Base-by-base conservation (phyloP, 2,113 vertebrate genomes). In the Sinosuthora webbiana region DNA sequence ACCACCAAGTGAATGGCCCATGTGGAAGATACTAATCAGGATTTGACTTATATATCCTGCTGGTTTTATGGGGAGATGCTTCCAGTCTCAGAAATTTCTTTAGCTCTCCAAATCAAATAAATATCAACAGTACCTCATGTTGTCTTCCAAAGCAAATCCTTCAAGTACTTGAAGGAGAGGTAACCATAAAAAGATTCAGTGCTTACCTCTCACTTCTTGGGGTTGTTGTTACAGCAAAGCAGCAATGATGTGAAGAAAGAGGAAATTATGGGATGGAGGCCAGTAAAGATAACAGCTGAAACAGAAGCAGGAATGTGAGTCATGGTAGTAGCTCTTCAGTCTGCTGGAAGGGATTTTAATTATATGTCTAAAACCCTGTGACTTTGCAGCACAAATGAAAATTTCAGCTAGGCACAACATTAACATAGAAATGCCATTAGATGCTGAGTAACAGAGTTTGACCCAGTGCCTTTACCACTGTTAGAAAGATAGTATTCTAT, bases 1-100 rank as follows among this genome's bases (percentile, higher is more conserved):
- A 28, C 5, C 47, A 45, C 47, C 9, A 45, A 62, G 28, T 53
- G 39, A 78, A 70, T 20, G 39, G 39, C 18, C 19, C 0, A 0
- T 20, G 39, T 19, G 15, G 47, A 85, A 60, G 44, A 75, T 25
- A 47, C 23, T 65, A 55, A n/a, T 45, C 16, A 19, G 44, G 11
- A 82, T 68, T 28, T 71, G 11, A 82, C 64, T 28, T 71, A 41
- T 2, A 15, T 22, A 8, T 33, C 47, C 10, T 47, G 5, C 13
- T 79, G 9, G 0, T 57, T 92, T 76, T 81, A 41, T 35, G 25
- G 45, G n/a, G 20, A 73, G 31, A 30, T 24, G 13, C 8, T 68
- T 81, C 42, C 19, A 63, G 3, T 16, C 47, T 81, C 47, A 71
- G 24, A 77, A 27, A 10, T 8, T 65, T 33, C 20, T 85, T 73